These are phyloP conservation scores for Pachycephala philippinensis DNA, from an alignment of 2,113 vertebrate species.

Conservation along the genomic window DNA sequence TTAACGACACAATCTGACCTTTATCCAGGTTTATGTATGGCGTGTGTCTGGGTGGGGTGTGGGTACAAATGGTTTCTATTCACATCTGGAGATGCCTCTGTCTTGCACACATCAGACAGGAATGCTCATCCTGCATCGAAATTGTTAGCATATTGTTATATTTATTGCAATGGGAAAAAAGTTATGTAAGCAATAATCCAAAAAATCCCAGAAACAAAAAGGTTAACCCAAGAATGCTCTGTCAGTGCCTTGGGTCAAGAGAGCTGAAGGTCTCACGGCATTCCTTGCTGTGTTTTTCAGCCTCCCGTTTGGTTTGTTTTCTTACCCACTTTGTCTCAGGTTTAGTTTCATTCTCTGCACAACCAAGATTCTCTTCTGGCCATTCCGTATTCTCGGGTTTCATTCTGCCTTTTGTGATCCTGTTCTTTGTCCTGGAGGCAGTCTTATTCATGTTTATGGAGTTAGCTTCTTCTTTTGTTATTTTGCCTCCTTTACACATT, in stretches of 20 bases:
- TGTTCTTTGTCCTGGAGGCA: not conserved
- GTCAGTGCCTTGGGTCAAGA: not conserved
- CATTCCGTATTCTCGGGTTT: not conserved
- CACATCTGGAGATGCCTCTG: not conserved
- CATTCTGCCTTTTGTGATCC: not conserved
- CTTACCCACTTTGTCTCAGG: not conserved
- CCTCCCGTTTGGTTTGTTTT: not conserved
- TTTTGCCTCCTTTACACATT: not conserved
- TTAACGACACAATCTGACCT: not conserved
- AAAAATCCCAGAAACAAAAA: not conserved
- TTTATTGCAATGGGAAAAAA: not conserved
- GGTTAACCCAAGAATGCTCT: not conserved
- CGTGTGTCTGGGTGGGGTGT: no score
- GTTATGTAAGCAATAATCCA: not conserved
- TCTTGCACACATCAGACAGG: not conserved
- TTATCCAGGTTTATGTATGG: not conserved
- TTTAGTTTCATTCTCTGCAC: not conserved
- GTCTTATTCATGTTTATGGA: not conserved
- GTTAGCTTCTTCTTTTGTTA: not conserved
- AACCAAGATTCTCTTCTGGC: not conserved
- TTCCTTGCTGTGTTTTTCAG: not conserved
- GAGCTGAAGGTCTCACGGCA: not conserved
- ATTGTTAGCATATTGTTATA: not conserved
- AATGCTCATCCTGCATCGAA: not conserved
- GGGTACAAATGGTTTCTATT: rapidly evolving